These are phyloP conservation scores for Patella depressa DNA, from an alignment of 2,888 invertebrate genomes.

Conservation along the genomic window DNA sequence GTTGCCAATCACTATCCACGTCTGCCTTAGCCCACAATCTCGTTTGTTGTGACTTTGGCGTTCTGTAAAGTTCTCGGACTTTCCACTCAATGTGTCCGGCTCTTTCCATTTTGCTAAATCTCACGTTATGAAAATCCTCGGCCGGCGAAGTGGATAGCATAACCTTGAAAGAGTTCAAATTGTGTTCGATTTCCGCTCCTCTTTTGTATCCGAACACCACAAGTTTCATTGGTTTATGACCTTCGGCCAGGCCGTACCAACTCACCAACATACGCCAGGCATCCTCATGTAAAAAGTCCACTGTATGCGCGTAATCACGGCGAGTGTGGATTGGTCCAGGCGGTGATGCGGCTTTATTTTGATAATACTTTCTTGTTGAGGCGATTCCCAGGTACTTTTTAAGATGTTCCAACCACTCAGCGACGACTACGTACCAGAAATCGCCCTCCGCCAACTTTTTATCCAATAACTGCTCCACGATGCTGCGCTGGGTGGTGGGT, in stretches of 20 bases:
- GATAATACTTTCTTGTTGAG: slow-evolving; percentile 59
- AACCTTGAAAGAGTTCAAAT: slow-evolving; percentile 63
- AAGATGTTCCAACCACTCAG: slow-evolving; percentile 64
- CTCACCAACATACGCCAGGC: slow-evolving; percentile 60
- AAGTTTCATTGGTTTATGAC: slow-evolving; percentile 62
- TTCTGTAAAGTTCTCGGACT: slow-evolving; percentile 55
- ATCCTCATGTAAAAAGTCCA: slow-evolving; percentile 64
- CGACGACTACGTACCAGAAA: slow-evolving; percentile 64
- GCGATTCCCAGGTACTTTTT: slow-evolving; percentile 61
- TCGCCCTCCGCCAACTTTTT: slow-evolving; percentile 60
- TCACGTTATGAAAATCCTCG: slow-evolving; percentile 63
- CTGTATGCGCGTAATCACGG: slow-evolving; percentile 61
- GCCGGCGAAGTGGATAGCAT: slow-evolving; percentile 54
- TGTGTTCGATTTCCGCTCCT: slow-evolving; percentile 65
- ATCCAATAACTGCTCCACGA: slow-evolving; percentile 60
- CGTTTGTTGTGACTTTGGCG: slow-evolving; percentile 45
- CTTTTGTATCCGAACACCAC: slow-evolving; percentile 61
- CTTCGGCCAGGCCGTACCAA: slow-evolving; percentile 65
- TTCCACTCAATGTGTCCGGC: slow-evolving; percentile 65
- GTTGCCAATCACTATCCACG: slow-evolving; percentile 61
- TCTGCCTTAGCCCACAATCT: slow-evolving; percentile 63
- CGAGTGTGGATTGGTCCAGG: slow-evolving; percentile 62
- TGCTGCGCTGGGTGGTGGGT: slow-evolving; percentile 55
- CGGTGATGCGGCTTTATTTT: slow-evolving; percentile 50
- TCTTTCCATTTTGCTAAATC: slow-evolving; percentile 66